These are phyloP conservation scores for Physeter macrocephalus DNA, from an alignment of 2,113 vertebrate genomes.

Conservation along the genomic window DNA sequence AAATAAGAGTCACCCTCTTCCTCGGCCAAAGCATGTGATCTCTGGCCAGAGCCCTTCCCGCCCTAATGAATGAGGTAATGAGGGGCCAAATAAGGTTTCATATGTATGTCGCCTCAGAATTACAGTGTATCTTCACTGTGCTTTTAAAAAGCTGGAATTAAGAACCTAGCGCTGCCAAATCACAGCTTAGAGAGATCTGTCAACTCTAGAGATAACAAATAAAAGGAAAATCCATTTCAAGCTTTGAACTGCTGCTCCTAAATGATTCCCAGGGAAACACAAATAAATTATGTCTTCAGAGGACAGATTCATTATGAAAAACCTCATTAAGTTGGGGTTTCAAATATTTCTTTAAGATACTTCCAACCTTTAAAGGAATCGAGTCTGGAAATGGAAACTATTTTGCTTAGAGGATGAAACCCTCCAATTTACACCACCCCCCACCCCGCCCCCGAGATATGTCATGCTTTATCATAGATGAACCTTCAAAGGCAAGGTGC, in stretches of 20 bases:
- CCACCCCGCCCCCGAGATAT: background rate
- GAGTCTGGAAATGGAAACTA: background rate
- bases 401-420: background rate
- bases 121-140: background rate
- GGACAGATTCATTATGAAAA: background rate
- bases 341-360: background rate
- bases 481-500: background rate
- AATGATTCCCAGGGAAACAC: background rate
- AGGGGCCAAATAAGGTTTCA: slow-evolving; percentile 34
- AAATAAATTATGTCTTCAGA: slow-evolving; percentile 15
- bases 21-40: slow-evolving; percentile 31
- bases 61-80: slow-evolving; percentile 20
- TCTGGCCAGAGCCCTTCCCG: background rate
- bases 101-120: background rate
- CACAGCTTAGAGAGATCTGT: background rate
- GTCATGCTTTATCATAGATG: background rate
- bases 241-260: slow-evolving; percentile 19
- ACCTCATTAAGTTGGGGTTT: background rate
- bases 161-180: background rate
- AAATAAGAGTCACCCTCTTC: slow-evolving; percentile 25
- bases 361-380: background rate
- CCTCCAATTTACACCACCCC: background rate
- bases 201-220: slow-evolving; percentile 11
- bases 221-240: slow-evolving; percentile 14
- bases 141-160: background rate